Evolutionary conservation across 2,888 invertebrate genomes (phyloP).

Genomic region (Ramazzottius varieornatus): DNA sequence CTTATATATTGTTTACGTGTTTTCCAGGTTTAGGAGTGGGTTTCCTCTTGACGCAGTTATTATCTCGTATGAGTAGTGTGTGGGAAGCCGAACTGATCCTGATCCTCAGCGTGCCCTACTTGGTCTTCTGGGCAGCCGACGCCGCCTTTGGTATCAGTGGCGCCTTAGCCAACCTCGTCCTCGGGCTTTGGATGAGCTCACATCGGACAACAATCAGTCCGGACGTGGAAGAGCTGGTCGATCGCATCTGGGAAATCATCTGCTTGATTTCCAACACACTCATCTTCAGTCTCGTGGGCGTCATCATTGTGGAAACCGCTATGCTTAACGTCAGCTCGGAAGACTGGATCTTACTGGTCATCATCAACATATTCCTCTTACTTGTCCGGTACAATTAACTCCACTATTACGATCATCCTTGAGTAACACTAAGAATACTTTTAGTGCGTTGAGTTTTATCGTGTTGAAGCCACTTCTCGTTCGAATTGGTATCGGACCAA

Average conservation of each 20-base stretch:
- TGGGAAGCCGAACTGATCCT: background rate
- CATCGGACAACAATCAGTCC: background rate
- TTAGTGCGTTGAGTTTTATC: background rate
- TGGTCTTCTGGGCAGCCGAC: background rate
- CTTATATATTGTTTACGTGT: too few relatives aligned
- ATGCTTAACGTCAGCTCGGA: background rate
- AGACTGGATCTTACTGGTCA: background rate
- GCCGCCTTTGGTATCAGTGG: background rate
- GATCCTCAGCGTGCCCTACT: background rate
- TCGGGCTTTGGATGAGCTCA: slow-evolving; percentile 1
- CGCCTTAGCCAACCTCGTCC: background rate
- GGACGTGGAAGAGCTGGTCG: background rate
- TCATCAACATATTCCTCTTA: background rate
- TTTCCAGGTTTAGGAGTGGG: background rate
- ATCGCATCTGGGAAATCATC: background rate
- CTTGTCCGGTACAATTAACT: background rate
- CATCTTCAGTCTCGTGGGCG: background rate
- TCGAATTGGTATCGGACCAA: background rate
- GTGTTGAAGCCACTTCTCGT: background rate
- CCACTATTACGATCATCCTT: background rate
- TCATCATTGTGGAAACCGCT: background rate
- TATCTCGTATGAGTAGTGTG: background rate
- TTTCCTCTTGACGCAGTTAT: background rate
- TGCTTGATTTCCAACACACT: background rate
- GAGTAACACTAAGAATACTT: background rate